Evolutionary conservation across 1,140 invertebrate species (phyloP).

Genomic region (Hylaeus anthracinus): DNA sequence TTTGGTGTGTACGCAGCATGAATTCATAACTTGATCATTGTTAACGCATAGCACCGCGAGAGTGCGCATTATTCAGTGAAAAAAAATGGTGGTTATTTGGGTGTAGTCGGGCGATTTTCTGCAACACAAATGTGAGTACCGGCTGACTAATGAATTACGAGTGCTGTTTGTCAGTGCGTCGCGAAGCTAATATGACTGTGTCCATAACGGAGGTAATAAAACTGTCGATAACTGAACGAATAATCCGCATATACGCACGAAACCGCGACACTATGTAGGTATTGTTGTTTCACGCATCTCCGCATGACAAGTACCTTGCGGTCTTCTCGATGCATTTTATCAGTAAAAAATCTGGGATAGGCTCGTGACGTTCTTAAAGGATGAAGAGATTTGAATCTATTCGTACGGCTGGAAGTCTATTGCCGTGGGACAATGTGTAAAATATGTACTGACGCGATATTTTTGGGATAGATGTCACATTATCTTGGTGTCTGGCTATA

Average conservation of each 20-base stretch:
- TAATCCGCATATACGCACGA: constrained; percentile 46
- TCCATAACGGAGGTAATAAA: constrained; percentile 48
- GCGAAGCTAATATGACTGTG: constrained; percentile 63
- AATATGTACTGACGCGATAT: constrained; percentile 68
- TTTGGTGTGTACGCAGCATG: constrained; percentile 20
- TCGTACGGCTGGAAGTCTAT: neutral
- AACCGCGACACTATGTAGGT: constrained; percentile 56
- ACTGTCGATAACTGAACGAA: constrained; percentile 50
- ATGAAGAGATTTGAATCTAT: constrained; percentile 23
- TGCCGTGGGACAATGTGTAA: constrained; percentile 33
- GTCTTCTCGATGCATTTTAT: constrained; percentile 49
- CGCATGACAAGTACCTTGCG: constrained; percentile 65
- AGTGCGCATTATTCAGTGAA: constrained; percentile 61
- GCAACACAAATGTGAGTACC: constrained; percentile 75
- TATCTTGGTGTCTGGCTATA: constrained; percentile 58
- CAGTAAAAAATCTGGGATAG: constrained; percentile 57
- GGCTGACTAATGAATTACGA: constrained; percentile 64
- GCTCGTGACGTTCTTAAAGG: constrained; percentile 32
- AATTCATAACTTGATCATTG: constrained; percentile 28
- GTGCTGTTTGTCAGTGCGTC: constrained; percentile 62
- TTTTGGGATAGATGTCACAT: constrained; percentile 75
- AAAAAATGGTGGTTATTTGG: constrained; percentile 80
- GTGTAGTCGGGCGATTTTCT: constrained; percentile 77
- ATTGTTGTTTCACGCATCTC: constrained; percentile 61
- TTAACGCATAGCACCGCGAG: constrained; percentile 65